Evolutionary conservation across 2,797 vertebrate species (phyloP), one percentile per base, ranked within the genome.

Genomic region (Phoxinus dragarum): DNA sequence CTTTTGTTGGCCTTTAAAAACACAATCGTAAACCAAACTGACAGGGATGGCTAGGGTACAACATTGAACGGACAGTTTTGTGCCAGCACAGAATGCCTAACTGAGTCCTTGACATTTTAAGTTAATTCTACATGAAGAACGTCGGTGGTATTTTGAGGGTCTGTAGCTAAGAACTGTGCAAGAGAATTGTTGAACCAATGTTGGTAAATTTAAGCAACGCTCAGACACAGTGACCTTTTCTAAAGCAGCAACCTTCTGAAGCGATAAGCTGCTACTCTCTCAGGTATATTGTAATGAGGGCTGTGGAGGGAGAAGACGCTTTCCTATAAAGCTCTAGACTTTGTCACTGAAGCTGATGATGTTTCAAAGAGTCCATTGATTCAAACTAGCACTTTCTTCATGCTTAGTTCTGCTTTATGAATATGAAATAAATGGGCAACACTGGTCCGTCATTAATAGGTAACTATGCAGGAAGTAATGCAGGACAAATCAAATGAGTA

Each of bases 91-190:
- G 77, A 77, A 61, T 73, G 76, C 31, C 76, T 81, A 81, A 72
- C 56, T 11, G 64, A 81, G 66, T 68, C 76, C 77, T 81, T 87
- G 84, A 76, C 81, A 83, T 89, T 84, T 87, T 61, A 64, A 31
- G 40, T n/a, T 44, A 77, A 34, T 81, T 47, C 40, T 81, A 54
- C 87, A 82, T 68, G 54, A 86, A 77, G 80, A 77, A 86, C 42
- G 31, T 85, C 71, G 85, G 23, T 44, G n/a, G 72, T 73, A 40
- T 86, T 81, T 73, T 14, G 31, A 73, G 56, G 84, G 56, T 78
- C 78, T 49, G 34, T 31, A 78, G 31, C 77, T 77, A 47, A 59
- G 64, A 66, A 83, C 49, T 74, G 16, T 12, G 42, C 38, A 81
- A 66, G 69, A 52, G 80, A 72, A 68, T 17, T 10, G 16, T 61